Evolutionary conservation across 1,140 invertebrate species (phyloP), one percentile per base, ranked within the genome.

Genomic region (Hypsibius dujardini): DNA sequence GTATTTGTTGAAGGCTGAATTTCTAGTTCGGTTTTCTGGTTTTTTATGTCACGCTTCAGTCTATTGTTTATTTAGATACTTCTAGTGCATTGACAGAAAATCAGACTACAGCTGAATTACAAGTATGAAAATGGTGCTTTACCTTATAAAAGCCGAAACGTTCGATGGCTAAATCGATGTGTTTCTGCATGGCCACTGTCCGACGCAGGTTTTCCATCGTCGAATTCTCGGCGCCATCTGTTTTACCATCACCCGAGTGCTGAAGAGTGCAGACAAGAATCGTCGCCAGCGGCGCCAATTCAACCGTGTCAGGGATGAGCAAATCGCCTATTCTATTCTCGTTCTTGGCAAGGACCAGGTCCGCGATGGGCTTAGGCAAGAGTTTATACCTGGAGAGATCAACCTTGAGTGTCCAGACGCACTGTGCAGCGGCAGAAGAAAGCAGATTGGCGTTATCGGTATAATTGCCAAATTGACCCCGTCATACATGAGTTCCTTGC

Each of bases 401-500:
- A n/a, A n/a, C n/a, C n/a, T n/a, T n/a, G n/a, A n/a, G n/a, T n/a
- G n/a, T n/a, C n/a, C n/a, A n/a, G n/a, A n/a, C n/a, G n/a, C n/a
- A n/a, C n/a, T n/a, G n/a, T n/a, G n/a, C n/a, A n/a, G n/a, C n/a
- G n/a, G n/a, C n/a, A n/a, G n/a, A n/a, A n/a, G n/a, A n/a, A n/a
- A n/a, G n/a, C n/a, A n/a, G n/a, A n/a, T n/a, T n/a, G n/a, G n/a
- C n/a, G n/a, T n/a, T n/a, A n/a, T n/a, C n/a, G n/a, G n/a, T n/a
- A n/a, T n/a, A n/a, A n/a, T n/a, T n/a, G n/a, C n/a, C n/a, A n/a
- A n/a, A n/a, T n/a, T n/a, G n/a, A 98, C 95, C 93, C 97, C 96
- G 81, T 97, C 93, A 79, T 97, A 97, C 0, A 97, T 79, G 1
- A 97, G 80, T 74, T 95, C 90, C 77, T 98, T 92, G 0, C 94